Evolutionary conservation across 2,113 vertebrate genomes (phyloP).

Genomic region (Lipotes vexillifer): DNA sequence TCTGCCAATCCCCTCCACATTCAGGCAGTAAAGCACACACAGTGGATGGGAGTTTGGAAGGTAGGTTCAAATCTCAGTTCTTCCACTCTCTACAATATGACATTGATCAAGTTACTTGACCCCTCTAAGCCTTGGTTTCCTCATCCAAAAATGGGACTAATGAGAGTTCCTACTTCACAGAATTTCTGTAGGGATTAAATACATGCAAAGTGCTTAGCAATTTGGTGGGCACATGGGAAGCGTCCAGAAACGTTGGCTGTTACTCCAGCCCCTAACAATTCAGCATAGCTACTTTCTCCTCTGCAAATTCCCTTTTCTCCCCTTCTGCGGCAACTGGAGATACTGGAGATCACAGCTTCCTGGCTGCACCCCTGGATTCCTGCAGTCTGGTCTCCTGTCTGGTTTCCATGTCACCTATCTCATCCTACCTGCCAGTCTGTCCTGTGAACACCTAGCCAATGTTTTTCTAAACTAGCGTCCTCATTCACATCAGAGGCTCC

Average conservation of each 20-base stretch:
- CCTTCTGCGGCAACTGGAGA: neutral
- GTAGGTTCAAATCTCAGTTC: neutral
- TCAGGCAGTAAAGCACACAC: neutral
- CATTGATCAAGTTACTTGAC: neutral
- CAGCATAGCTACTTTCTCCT: neutral
- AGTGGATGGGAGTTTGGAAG: neutral
- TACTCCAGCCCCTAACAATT: neutral
- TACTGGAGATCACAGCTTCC: neutral
- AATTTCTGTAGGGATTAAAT: neutral
- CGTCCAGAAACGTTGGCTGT: neutral
- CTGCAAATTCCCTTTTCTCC: too few species aligned
- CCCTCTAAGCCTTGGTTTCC: neutral
- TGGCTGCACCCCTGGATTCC: neutral
- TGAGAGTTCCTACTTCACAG: neutral
- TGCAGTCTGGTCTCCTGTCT: neutral
- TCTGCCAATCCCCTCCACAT: neutral
- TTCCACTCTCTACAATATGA: neutral
- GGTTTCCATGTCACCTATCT: neutral
- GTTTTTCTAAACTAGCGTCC: neutral
- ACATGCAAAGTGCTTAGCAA: neutral
- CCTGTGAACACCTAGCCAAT: neutral
- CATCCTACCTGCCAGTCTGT: neutral
- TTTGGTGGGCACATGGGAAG: neutral
- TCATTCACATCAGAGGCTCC: neutral
- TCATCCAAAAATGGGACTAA: neutral